phyloP scores from a whole-genome alignment of 2,888 invertebrate genomes.

The Melanostoma mellinum region DNA sequence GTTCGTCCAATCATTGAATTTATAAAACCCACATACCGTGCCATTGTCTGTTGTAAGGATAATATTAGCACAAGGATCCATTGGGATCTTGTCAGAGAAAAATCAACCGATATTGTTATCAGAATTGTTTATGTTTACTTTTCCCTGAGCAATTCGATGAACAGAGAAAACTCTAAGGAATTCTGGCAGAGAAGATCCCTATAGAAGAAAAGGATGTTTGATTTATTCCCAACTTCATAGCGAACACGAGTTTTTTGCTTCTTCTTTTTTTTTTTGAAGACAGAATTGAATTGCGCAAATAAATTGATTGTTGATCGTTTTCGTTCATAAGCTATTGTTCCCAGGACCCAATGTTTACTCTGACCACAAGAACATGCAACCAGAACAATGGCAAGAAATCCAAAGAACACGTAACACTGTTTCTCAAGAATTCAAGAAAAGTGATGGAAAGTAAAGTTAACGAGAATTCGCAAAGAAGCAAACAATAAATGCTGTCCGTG shows the following conservation, averaged over 20 bases:
- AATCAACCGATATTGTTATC: conserved; percentile 68
- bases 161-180: conserved; percentile 47
- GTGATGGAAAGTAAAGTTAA: conserved; percentile 54
- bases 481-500: conserved; percentile 38
- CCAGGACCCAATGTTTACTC: conserved; percentile 59
- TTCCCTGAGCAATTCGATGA: conserved; percentile 51
- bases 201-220: conserved; percentile 44
- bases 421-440: conserved; percentile 12
- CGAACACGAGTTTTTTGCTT: background rate
- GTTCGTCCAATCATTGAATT: conserved; percentile 21
- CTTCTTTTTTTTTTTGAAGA: conserved; percentile 18
- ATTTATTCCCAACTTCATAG: conserved; percentile 26
- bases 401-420: conserved; percentile 61
- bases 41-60: conserved; percentile 60
- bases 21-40: conserved; percentile 62
- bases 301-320: conserved; percentile 71
- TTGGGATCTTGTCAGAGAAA: conserved; percentile 67
- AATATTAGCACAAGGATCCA: conserved; percentile 68
- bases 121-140: conserved; percentile 70
- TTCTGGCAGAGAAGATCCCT: conserved; percentile 26
- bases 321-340: conserved; percentile 63
- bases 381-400: conserved; percentile 53
- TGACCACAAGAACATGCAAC: conserved; percentile 70
- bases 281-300: conserved; percentile 69
- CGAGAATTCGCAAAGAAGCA: conserved; percentile 64